Conservation (phyloP, 1,140 invertebrate species). For the Leguminivora glycinivorella region DNA sequence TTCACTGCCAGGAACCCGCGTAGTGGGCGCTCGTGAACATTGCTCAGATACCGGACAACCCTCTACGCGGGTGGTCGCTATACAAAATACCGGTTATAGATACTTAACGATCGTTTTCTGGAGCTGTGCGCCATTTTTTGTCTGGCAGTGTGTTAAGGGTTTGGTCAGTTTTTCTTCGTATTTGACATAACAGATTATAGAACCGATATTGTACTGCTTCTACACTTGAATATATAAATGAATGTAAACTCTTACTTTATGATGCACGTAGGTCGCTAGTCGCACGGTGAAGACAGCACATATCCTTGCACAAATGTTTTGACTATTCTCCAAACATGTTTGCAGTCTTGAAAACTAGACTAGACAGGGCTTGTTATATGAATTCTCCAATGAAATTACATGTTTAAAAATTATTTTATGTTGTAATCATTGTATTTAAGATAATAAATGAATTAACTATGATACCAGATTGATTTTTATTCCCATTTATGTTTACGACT, state of each 20-base stretch:
- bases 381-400: slow-evolving; percentile 58
- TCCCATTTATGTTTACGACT: not conserved
- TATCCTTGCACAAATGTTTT: not conserved
- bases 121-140: no score
- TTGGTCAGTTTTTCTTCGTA: no score
- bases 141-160: no score
- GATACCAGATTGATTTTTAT: slow-evolving; percentile 40
- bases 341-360: not conserved
- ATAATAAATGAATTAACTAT: slow-evolving; percentile 62
- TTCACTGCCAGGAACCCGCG: no score
- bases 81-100: no score
- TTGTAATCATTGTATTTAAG: slow-evolving; percentile 76
- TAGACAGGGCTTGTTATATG: slow-evolving; percentile 5
- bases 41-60: no score
- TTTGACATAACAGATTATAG: no score
- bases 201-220: no score
- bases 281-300: not conserved
- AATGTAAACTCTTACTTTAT: not conserved
- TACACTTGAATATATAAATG: no score
- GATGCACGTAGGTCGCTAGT: not conserved
- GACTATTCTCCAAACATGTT: not conserved
- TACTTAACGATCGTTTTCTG: no score
- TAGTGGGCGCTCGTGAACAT: no score
- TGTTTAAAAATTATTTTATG: slow-evolving; percentile 75
- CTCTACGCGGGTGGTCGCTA: no score